Evolutionary conservation across 2,113 vertebrate species (phyloP), one percentile per base, ranked within the genome.

Genomic region (Leptodactylus fuscus): DNA sequence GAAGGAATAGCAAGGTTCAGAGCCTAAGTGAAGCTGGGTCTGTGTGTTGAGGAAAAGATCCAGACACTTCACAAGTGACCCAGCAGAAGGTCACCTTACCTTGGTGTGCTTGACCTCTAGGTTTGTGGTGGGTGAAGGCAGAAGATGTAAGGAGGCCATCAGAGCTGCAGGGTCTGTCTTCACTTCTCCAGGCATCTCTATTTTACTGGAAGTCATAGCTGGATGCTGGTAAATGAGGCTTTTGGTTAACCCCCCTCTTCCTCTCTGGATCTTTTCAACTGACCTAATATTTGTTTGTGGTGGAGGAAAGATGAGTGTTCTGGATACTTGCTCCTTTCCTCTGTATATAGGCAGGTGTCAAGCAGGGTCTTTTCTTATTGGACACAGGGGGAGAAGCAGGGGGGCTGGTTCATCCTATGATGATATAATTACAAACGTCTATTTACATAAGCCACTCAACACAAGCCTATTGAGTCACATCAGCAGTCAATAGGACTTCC

Each of bases 281-380:
- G 81, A 89, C 88, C 89, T 60, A 85, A 75, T 87, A 38, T 88
- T 91, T 90, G 90, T 91, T 89, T 70, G 75, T 53, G 62, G 83
- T 69, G 44, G 29, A 53, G 77, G 88, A 87, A 71, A 87, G 92
- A 86, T 89, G 91, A 87, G 92, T 91, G 93, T 93, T 91, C 91
- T 88, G 92, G 93, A 93, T 92, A 80, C 94, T 91, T 93, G 95
- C 93, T 92, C 90, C 92, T 87, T 91, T 91, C 92, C 93, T 89
- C 94, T 93, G 96, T 97, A 96, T 98, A 97, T 98, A 98, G 95
- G 96, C 97, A 98, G 97, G 97, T 98, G 97, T 97, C 96, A 94
- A 93, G 92, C 92, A 90, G 91, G 93, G 93, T 88, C 94, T 89
- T 87, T 92, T 97, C 96, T 97, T 93, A 98, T 98, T 98, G 97